Conservation (phyloP, 2,888 invertebrate species). For the Volucella bombylans region DNA sequence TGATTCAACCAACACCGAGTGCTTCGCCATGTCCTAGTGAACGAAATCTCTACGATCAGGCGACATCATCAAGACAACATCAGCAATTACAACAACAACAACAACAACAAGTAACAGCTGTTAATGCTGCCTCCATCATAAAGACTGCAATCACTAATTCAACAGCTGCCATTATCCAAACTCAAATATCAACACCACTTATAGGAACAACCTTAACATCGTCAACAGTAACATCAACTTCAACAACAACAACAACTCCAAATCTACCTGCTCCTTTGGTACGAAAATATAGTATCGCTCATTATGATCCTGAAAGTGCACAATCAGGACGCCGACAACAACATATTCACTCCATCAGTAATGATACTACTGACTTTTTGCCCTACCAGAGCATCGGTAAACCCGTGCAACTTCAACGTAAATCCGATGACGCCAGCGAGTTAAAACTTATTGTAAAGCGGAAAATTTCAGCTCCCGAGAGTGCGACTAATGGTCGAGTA, state of each 20-base stretch:
- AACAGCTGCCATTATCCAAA: slow-evolving; percentile 63
- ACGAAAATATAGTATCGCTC: slow-evolving; percentile 81
- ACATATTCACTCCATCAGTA: slow-evolving; percentile 81
- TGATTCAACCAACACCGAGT: slow-evolving; percentile 91
- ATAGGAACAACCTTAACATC: no score
- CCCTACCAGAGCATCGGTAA: slow-evolving; percentile 76
- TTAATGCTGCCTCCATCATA: slow-evolving; percentile 53
- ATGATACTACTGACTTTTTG: slow-evolving; percentile 80
- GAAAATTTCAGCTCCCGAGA: slow-evolving; percentile 78
- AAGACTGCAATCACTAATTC: slow-evolving; percentile 74
- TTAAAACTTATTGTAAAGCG: slow-evolving; percentile 79
- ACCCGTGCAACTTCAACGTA: slow-evolving; percentile 56
- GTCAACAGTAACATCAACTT: slow-evolving; percentile 49
- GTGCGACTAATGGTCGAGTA: slow-evolving; percentile 55
- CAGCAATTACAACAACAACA: no score
- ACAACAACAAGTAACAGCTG: slow-evolving; percentile 39
- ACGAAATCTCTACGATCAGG: slow-evolving; percentile 78
- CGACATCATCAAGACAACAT: slow-evolving; percentile 49
- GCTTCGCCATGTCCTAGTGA: slow-evolving; percentile 91
- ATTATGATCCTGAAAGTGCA: slow-evolving; percentile 80
- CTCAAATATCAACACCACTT: slow-evolving; percentile 40
- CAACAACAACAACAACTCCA: slow-evolving; percentile 67
- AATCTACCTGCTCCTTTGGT: slow-evolving; percentile 77
- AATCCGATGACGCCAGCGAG: slow-evolving; percentile 77
- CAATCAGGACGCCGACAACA: slow-evolving; percentile 80